Conservation (phyloP, 1,140 invertebrate genomes). For the Paralvinella palmiformis region DNA sequence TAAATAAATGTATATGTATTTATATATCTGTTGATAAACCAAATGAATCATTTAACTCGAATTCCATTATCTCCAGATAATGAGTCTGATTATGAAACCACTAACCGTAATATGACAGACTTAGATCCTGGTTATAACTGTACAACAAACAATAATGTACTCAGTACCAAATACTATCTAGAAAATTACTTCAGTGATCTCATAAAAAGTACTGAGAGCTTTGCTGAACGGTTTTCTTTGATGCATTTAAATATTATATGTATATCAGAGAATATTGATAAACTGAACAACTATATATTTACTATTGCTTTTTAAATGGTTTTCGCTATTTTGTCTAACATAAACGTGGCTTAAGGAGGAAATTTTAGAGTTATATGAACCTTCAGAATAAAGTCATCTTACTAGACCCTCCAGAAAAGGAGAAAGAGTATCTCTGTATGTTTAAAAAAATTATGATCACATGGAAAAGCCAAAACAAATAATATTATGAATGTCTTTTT, state of each 20-base stretch:
- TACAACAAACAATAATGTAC: not conserved
- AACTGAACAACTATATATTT: too few relatives aligned
- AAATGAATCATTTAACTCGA: not conserved
- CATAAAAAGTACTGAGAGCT: not conserved
- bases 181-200: not conserved
- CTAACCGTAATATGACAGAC: not conserved
- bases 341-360: not conserved
- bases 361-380: not conserved
- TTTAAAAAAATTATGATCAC: too few relatives aligned
- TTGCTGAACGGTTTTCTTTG: not conserved
- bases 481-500: too few relatives aligned
- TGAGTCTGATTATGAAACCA: not conserved
- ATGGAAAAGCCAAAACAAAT: too few relatives aligned
- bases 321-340: not conserved
- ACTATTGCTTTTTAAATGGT: not conserved
- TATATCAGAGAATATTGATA: not conserved
- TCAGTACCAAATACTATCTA: not conserved
- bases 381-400: not conserved
- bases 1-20: not conserved
- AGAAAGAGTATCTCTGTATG: too few relatives aligned
- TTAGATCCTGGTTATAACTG: not conserved
- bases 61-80: not conserved
- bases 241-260: not conserved
- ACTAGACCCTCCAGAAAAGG: not conserved
- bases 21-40: not conserved